Evolutionary conservation across 1,140 invertebrate genomes (phyloP).

Genomic region (Pentalonia nigronervosa): DNA sequence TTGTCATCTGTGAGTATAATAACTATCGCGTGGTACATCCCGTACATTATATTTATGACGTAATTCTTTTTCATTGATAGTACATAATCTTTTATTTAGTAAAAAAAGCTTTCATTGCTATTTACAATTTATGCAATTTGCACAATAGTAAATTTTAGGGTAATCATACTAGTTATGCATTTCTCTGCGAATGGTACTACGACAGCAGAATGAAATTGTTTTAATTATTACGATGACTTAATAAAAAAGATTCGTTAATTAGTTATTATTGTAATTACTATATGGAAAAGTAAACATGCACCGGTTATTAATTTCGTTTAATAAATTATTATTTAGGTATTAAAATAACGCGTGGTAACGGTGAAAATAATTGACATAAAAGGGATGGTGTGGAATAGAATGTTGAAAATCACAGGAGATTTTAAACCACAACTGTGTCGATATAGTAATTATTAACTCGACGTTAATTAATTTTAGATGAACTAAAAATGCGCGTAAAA

Average conservation of each 20-base stretch:
- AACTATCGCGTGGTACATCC: too few relatives aligned
- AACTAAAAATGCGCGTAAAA: background rate
- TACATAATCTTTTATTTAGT: too few relatives aligned
- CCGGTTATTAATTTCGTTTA: background rate
- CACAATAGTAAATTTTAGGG: background rate
- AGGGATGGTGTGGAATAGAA: accelerated
- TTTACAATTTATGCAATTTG: background rate
- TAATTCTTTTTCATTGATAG: background rate
- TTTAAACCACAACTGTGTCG: background rate
- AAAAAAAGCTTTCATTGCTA: background rate
- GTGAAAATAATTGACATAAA: background rate
- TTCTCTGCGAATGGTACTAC: background rate
- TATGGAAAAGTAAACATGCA: background rate
- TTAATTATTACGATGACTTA: background rate
- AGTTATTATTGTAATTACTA: background rate
- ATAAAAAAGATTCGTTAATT: background rate
- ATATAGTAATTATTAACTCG: background rate
- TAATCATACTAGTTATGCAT: background rate
- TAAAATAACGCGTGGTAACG: background rate
- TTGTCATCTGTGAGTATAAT: background rate
- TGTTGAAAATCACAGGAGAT: background rate
- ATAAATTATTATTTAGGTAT: background rate
- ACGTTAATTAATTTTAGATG: background rate
- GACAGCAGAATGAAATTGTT: background rate
- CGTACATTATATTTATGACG: background rate